Percentiles rank a stretch among this genome's conserved stretches.
Evolutionary conservation across 2,113 vertebrate genomes (phyloP).

Genomic region (Formicarius rufipectus): DNA sequence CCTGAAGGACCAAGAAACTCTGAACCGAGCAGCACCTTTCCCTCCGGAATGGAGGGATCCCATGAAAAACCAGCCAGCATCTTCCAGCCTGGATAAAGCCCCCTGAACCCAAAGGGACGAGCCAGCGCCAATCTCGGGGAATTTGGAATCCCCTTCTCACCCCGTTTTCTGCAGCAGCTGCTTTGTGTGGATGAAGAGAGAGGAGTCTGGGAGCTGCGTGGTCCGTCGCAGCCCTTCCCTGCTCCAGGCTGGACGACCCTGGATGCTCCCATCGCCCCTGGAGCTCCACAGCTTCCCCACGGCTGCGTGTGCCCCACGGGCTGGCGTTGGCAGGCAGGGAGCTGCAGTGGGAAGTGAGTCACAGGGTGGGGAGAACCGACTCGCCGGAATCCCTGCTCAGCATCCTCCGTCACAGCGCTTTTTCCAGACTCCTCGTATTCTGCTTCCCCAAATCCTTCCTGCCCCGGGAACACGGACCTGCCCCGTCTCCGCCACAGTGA

Average conservation of each 20-base stretch:
- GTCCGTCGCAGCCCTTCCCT: rapidly evolving
- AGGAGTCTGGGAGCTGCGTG: rapidly evolving
- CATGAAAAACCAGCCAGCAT: not conserved
- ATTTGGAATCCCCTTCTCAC: not conserved
- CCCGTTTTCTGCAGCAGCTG: not conserved
- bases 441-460: not conserved
- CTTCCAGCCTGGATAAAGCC: not conserved
- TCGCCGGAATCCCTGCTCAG: not conserved
- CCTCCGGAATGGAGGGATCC: not conserved
- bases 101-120: rapidly evolving
- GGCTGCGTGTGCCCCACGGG: not conserved
- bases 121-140: not conserved
- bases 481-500: not conserved
- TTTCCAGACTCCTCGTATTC: not conserved
- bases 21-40: rapidly evolving
- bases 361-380: not conserved
- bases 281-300: not conserved
- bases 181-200: not conserved
- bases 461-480: rapidly evolving
- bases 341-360: not conserved
- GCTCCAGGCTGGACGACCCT: not conserved
- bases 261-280: not conserved
- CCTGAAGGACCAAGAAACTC: rapidly evolving
- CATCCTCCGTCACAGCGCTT: not conserved
- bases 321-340: not conserved